These are phyloP conservation scores for Campopleginae sp. DNA, from an alignment of 2,888 invertebrate genomes.

Conservation along the genomic window DNA sequence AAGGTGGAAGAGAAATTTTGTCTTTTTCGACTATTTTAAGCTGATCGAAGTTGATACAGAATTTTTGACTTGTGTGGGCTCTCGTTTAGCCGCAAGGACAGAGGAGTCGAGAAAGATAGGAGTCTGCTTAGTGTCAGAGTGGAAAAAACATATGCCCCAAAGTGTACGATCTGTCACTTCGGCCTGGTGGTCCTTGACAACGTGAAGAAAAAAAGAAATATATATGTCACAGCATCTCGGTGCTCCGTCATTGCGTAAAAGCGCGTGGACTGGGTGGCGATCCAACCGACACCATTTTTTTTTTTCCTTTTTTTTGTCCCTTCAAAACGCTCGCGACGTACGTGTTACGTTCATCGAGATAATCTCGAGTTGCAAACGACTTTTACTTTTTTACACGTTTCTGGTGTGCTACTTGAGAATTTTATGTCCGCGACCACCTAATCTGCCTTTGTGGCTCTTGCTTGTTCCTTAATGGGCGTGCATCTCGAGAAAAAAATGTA, in stretches of 20 bases:
- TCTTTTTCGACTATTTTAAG: not conserved
- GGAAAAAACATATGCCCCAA: conserved; percentile 75
- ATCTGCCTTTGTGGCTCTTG: conserved; percentile 19
- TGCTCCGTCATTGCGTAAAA: conserved; percentile 1
- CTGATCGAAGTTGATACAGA: not conserved
- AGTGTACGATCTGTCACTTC: conserved; percentile 62
- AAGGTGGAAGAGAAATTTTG: not conserved
- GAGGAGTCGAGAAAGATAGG: conserved; percentile 28
- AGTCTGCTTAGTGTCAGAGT: conserved; percentile 77
- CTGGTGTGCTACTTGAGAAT: conserved; percentile 59
- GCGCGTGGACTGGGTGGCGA: conserved; percentile 42
- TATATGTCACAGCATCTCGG: conserved; percentile 31
- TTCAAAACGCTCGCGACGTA: conserved; percentile 21
- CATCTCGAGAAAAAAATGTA: not conserved
- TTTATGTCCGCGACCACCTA: conserved; percentile 44
- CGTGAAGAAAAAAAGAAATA: conserved; percentile 25
- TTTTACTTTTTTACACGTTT: conserved; percentile 64
- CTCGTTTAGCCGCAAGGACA: conserved; percentile 27
- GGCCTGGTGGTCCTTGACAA: conserved; percentile 40
- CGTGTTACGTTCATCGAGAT: conserved; percentile 47
- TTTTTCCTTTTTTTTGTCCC: conserved; percentile 3
- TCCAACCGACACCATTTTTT: conserved; percentile 14
- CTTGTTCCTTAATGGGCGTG: conserved; percentile 4
- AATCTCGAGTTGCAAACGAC: conserved; percentile 65
- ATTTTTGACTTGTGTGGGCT: conserved; percentile 50